Conservation (phyloP, 1,140 invertebrate genomes). For the Lepidotrigona ventralis region DNA sequence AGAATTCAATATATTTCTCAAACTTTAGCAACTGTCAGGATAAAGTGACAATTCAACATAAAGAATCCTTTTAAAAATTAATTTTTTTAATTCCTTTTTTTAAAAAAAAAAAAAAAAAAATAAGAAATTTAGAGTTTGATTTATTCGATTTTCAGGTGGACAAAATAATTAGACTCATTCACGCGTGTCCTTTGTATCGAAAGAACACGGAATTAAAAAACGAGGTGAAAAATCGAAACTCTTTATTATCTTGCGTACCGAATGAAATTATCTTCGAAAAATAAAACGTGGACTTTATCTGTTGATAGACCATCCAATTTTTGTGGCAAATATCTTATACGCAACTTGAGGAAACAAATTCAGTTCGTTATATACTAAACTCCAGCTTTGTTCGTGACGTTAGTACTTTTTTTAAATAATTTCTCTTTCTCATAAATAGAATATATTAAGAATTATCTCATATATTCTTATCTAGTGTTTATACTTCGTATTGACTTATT, state of each 20-base stretch:
- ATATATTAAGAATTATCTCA: background rate
- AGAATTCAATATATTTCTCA: no score
- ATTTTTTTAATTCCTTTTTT: no score
- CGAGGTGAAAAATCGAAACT: conserved; percentile 14
- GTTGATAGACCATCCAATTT: conserved; percentile 41
- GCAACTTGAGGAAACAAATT: background rate
- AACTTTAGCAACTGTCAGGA: no score
- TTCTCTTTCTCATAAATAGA: rapidly evolving
- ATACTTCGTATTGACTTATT: conserved; percentile 22
- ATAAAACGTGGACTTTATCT: background rate
- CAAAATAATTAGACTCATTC: conserved; percentile 21
- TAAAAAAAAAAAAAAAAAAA: no score
- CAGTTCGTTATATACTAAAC: background rate
- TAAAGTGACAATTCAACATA: no score
- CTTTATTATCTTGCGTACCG: background rate
- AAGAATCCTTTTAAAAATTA: no score
- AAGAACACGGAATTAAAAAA: background rate
- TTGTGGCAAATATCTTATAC: conserved; percentile 39
- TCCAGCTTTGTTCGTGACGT: background rate
- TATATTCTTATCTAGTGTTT: conserved; percentile 27
- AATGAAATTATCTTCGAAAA: background rate
- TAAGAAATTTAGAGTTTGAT: background rate
- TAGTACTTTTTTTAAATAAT: background rate
- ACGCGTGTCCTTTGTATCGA: conserved; percentile 13
- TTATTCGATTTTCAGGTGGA: conserved; percentile 20